Conservation (phyloP, 2,113 vertebrate species). For the Alligator sinensis region DNA sequence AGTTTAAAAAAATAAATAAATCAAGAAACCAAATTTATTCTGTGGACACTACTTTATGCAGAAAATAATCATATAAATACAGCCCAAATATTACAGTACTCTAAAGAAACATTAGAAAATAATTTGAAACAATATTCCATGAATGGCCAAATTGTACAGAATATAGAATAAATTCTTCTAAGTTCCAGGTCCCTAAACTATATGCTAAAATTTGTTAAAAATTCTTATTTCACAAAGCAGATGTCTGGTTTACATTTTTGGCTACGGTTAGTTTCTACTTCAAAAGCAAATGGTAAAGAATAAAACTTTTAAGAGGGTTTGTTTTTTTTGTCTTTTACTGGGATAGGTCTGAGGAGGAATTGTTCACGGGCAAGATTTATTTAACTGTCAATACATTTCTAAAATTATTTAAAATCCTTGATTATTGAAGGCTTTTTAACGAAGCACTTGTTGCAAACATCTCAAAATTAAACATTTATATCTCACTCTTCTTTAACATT, state of each 20-base stretch:
- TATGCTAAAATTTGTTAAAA: neutral
- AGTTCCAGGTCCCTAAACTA: neutral
- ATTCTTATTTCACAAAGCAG: neutral
- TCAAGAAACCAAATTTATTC: neutral
- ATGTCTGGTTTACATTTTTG: neutral
- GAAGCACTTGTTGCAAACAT: neutral
- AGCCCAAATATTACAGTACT: neutral
- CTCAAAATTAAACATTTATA: neutral
- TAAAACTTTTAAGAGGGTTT: neutral
- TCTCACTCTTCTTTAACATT: neutral
- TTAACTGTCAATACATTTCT: neutral
- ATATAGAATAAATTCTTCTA: neutral
- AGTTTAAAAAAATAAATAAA: neutral
- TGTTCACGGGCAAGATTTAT: neutral
- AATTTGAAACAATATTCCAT: neutral
- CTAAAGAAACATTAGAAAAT: neutral
- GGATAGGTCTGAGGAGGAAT: neutral
- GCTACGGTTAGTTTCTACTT: neutral
- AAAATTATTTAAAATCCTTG: conserved; percentile 6
- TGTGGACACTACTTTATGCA: neutral
- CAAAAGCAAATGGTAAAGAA: neutral
- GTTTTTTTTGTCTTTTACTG: neutral
- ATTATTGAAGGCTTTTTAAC: neutral
- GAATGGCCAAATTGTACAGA: neutral
- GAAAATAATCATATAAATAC: neutral